These are phyloP conservation scores for Troides oblongomaculatus DNA, from an alignment of 2,888 invertebrate species.

Conservation along the genomic window DNA sequence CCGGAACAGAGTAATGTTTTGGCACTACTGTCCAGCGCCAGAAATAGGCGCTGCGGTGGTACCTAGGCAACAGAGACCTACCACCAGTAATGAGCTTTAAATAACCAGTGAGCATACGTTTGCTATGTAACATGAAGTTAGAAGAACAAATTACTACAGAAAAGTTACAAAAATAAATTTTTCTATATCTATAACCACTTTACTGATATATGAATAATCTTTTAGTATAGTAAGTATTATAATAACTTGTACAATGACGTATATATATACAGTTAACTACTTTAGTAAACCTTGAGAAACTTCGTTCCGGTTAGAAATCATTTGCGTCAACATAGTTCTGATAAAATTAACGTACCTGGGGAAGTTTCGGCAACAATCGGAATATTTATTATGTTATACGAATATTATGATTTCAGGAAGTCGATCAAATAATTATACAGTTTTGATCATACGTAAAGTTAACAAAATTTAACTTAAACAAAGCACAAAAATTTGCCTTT, in stretches of 20 bases:
- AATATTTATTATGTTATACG: conserved; percentile 15
- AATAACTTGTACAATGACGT: conserved; percentile 10
- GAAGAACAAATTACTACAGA: too few species aligned
- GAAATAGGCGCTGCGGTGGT: too few species aligned
- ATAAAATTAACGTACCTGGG: conserved; percentile 15
- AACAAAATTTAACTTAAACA: too few species aligned
- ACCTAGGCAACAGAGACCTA: too few species aligned
- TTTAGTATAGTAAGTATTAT: not conserved
- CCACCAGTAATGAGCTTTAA: too few species aligned
- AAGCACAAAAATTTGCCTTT: too few species aligned
- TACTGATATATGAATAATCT: not conserved
- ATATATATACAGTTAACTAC: conserved; percentile 4
- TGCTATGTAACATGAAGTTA: too few species aligned
- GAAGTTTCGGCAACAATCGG: conserved; percentile 11
- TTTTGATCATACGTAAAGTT: not conserved
- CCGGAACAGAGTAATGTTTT: too few species aligned
- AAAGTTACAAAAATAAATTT: not conserved
- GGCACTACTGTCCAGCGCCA: too few species aligned
- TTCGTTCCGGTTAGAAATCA: conserved; percentile 26
- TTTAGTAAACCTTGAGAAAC: conserved; percentile 18
- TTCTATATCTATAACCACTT: not conserved
- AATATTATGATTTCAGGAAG: conserved; percentile 18
- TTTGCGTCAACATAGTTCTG: conserved; percentile 10
- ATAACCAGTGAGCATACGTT: too few species aligned
- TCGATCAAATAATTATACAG: not conserved